Percentiles rank a stretch among this genome's conserved stretches.
Evolutionary conservation across 2,888 invertebrate genomes (phyloP).

Genomic region (Athetis lepigone): DNA sequence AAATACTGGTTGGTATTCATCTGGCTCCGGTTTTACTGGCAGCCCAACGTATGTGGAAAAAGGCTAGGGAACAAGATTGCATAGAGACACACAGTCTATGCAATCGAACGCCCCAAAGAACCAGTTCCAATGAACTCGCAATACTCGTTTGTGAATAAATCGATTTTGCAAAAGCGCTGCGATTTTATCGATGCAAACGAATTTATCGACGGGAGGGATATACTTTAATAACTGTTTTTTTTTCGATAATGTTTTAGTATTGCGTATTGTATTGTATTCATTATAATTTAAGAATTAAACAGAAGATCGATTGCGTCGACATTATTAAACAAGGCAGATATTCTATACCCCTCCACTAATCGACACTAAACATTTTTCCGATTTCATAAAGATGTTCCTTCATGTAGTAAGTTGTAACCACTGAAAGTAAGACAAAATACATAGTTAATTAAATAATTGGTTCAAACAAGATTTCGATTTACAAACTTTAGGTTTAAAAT

Average conservation of each 20-base stretch:
- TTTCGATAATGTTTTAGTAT: not conserved
- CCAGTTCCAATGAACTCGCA: conserved; percentile 2
- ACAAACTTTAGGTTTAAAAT: conserved; percentile 14
- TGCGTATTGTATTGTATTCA: not conserved
- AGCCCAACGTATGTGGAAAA: too few relatives aligned
- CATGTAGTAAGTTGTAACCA: too few relatives aligned
- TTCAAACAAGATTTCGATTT: conserved; percentile 18
- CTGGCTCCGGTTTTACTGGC: too few relatives aligned
- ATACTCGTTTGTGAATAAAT: conserved; percentile 28
- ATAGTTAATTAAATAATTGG: not conserved
- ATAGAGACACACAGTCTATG: conserved; percentile 15
- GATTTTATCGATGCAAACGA: conserved; percentile 38
- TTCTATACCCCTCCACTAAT: too few relatives aligned
- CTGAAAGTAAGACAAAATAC: conserved; percentile 11
- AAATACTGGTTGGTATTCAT: too few relatives aligned
- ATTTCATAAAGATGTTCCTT: too few relatives aligned
- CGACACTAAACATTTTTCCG: too few relatives aligned
- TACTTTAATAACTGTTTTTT: conserved; percentile 14
- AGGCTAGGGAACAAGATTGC: conserved; percentile 1
- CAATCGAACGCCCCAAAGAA: conserved; percentile 15
- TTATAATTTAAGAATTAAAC: too few relatives aligned
- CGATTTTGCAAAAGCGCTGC: conserved; percentile 1
- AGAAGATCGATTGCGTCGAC: too few relatives aligned
- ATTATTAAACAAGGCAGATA: too few relatives aligned
- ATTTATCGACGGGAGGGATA: conserved; percentile 9